These are phyloP conservation scores for Drosophila subobscura DNA, from an alignment of 1,140 invertebrate genomes.

Conservation along the genomic window DNA sequence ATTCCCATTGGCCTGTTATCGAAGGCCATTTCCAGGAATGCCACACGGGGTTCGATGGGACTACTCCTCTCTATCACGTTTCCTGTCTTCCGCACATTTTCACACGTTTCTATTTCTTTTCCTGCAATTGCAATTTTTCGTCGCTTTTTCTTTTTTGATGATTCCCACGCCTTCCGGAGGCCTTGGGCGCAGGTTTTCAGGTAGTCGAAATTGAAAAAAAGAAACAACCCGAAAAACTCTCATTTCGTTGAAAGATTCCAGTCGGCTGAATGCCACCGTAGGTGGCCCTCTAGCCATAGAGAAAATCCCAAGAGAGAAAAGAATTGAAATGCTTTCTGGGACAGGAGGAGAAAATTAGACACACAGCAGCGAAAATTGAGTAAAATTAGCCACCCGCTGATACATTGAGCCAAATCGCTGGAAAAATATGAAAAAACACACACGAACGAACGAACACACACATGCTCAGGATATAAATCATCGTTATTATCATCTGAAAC, in stretches of 20 bases:
- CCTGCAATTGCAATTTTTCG: constrained; percentile 65
- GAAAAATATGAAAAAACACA: constrained; percentile 36
- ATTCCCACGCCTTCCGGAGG: constrained; percentile 58
- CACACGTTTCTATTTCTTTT: constrained; percentile 47
- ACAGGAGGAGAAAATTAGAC: constrained; percentile 42
- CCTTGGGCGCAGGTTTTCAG: constrained; percentile 32
- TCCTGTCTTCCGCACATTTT: constrained; percentile 72
- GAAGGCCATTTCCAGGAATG: constrained; percentile 41
- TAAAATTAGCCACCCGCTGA: constrained; percentile 69
- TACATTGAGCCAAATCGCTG: constrained; percentile 27
- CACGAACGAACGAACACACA: neutral
- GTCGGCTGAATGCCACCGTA: constrained; percentile 53
- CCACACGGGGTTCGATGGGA: constrained; percentile 1
- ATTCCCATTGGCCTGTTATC: constrained; percentile 35
- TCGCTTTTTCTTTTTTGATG: constrained; percentile 29
- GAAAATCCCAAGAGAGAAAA: constrained; percentile 22
- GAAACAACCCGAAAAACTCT: constrained; percentile 41
- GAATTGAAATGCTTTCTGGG: constrained; percentile 45
- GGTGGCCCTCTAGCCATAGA: constrained; percentile 48
- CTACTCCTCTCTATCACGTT: constrained; percentile 33
- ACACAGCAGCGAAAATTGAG: constrained; percentile 55
- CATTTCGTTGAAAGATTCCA: no score
- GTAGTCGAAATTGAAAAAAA: constrained; percentile 28
- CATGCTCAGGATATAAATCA: constrained; percentile 38
- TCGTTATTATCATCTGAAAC: constrained; percentile 37